phyloP scores from a whole-genome alignment of 92 coral and sea anemone species.

The Anthopleura xanthogrammica region DNA sequence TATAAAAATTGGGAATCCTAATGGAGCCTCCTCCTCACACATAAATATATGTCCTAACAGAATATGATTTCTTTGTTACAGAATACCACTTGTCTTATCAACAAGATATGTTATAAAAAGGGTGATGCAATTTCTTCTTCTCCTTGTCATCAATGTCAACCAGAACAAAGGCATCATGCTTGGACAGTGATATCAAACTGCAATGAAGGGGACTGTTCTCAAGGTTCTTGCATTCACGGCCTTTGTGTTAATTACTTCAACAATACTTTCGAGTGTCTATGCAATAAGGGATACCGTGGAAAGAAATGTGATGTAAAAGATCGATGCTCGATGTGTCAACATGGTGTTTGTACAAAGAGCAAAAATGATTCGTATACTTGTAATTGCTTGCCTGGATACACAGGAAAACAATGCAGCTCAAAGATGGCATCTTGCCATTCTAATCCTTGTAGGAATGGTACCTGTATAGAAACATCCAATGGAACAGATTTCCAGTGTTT shows the following conservation, averaged over 20 bases:
- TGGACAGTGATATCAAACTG: conserved; percentile 70
- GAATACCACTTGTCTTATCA: conserved; percentile 77
- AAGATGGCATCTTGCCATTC: conserved; percentile 45
- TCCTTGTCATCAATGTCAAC: conserved; percentile 65
- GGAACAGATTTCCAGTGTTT: conserved; percentile 45
- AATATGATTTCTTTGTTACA: conserved; percentile 12
- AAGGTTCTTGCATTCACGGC: conserved; percentile 66
- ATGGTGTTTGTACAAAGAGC: conserved; percentile 59
- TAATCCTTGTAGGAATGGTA: conserved; percentile 67
- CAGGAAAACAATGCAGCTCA: conserved; percentile 53
- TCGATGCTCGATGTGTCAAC: conserved; percentile 56
- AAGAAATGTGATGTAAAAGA: conserved; percentile 37
- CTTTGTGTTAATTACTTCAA: conserved; percentile 46
- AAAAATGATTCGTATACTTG: conserved; percentile 31
- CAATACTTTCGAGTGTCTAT: conserved; percentile 55
- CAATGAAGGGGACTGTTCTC: conserved; percentile 50
- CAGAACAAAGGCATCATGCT: conserved; percentile 33
- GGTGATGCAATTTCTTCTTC: conserved; percentile 48
- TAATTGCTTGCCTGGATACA: conserved; percentile 62
- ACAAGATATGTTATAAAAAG: conserved; percentile 63
- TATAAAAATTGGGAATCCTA: too few relatives aligned
- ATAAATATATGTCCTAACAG: neutral
- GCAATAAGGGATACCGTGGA: conserved; percentile 78
- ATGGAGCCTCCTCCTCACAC: too few relatives aligned
- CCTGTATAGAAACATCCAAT: conserved; percentile 31